These are phyloP conservation scores for Ganaspis sp. DNA, from an alignment of 1,140 invertebrate species.

Conservation along the genomic window DNA sequence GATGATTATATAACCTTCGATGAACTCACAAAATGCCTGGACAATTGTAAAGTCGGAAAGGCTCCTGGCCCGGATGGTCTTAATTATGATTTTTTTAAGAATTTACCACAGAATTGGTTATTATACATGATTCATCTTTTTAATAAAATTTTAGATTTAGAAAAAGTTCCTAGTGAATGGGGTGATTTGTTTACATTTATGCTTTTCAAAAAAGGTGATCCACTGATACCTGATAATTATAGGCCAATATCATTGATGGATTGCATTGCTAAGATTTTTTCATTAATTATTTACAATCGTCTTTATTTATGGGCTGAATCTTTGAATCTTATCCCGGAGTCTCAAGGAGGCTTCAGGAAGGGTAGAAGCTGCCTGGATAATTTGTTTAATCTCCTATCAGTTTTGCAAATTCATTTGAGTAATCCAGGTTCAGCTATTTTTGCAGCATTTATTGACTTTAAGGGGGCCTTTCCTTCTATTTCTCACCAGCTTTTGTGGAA, in stretches of 20 bases:
- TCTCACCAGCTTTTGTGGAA: conserved; percentile 35
- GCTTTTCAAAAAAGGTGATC: conserved; percentile 54
- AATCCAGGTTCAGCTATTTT: not conserved
- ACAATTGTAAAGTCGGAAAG: conserved; percentile 38
- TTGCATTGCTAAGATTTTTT: too few species aligned
- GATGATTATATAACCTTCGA: conserved; percentile 19
- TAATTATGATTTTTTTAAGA: conserved; percentile 41
- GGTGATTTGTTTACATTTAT: not conserved
- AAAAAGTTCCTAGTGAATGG: conserved; percentile 28
- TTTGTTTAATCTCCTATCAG: conserved; percentile 47
- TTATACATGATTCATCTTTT: conserved; percentile 20
- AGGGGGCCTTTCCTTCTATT: conserved; percentile 34
- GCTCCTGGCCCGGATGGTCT: conserved; percentile 44
- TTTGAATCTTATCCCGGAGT: too few species aligned
- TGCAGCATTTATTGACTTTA: conserved; percentile 40
- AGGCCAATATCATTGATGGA: conserved; percentile 55
- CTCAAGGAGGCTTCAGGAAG: too few species aligned
- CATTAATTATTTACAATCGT: too few species aligned
- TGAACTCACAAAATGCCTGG: conserved; percentile 26
- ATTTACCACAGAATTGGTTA: conserved; percentile 31
- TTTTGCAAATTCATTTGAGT: conserved; percentile 42
- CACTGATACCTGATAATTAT: conserved; percentile 50
- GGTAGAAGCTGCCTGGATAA: conserved; percentile 52
- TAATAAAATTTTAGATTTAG: conserved; percentile 32
- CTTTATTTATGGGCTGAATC: too few species aligned